Base-by-base conservation (phyloP, 2,888 invertebrate genomes). In the Sacculina carcini region DNA sequence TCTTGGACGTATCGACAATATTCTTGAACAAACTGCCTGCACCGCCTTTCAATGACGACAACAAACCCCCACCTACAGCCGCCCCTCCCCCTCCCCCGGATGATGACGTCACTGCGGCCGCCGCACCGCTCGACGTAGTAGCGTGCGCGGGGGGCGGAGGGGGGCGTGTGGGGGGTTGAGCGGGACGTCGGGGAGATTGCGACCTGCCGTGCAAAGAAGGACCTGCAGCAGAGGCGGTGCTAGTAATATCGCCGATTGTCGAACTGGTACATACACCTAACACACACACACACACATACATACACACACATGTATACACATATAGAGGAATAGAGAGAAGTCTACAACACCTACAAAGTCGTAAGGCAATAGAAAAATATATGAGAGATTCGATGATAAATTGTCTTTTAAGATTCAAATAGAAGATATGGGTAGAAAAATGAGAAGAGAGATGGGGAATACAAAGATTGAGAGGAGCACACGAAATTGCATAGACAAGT, bases 1-100 rank as follows among this genome's bases (percentile, higher is more conserved):
- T 92, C 34, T 79, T 80, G 21, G 92, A 89, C 0, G 90, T 92
- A 62, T 94, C 94, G 65, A 89, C 90, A 28, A 96, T 69, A 63
- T 90, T 92, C 62, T 87, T 89, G 54, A 94, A 71, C 60, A 92
- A 78, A 61, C 78, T 87, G 2, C 90, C 87, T 23, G 92, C 90
- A 48, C 90, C 89, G 24, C 90, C 90, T 64, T 78, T 80, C 31
- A 94, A 70, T 0, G 87, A 85, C 3, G 84, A 80, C 67, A 85
- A 81, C 24, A 85, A 65, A 26, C 83, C 79, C 14, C 75, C 71
- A 1, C 60, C 56, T 28, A 36, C 53, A 52, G 44, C 52, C 31
- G 38, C n/a, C n/a, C n/a, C n/a, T n/a, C n/a, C n/a, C n/a, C n/a
- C n/a, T n/a, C n/a, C n/a, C n/a, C n/a, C n/a, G n/a, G n/a, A n/a